These are phyloP conservation scores for Phymanthus crucifer DNA, from an alignment of 92 coral and sea anemone species.

Conservation along the genomic window DNA sequence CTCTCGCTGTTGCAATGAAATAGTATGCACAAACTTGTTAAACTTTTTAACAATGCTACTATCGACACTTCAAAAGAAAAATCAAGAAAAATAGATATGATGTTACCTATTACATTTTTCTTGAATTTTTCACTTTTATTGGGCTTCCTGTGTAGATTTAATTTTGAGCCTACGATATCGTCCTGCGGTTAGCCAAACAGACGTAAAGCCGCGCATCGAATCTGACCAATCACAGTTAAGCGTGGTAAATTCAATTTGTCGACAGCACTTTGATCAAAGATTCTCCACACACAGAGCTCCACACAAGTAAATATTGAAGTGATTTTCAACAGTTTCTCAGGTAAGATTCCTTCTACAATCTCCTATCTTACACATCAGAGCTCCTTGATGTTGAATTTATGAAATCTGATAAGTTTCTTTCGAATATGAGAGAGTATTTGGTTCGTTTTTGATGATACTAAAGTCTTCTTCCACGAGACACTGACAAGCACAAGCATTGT, in stretches of 20 bases:
- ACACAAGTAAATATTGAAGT: not conserved
- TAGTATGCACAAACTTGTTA: too few relatives aligned
- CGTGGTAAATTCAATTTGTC: conserved; percentile 73
- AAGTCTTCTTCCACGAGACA: too few relatives aligned
- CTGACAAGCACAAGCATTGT: too few relatives aligned
- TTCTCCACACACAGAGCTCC: too few relatives aligned
- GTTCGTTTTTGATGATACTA: not conserved
- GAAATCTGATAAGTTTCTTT: not conserved
- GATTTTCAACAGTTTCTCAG: not conserved
- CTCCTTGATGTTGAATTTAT: not conserved
- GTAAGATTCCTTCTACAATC: not conserved
- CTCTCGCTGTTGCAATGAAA: too few relatives aligned
- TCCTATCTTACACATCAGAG: not conserved
- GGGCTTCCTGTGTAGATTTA: conserved; percentile 1
- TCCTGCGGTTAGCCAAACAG: conserved; percentile 25
- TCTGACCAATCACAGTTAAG: conserved; percentile 70
- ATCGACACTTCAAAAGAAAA: too few relatives aligned
- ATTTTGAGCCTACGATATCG: not conserved
- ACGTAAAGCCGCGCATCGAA: conserved; percentile 19
- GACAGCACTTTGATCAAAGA: conserved; percentile 43
- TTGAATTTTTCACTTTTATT: too few relatives aligned
- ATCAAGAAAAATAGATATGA: too few relatives aligned
- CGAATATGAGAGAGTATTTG: not conserved
- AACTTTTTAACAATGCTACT: too few relatives aligned
- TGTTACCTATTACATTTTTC: too few relatives aligned